These are phyloP conservation scores for Festucalex cinctus DNA, from an alignment of 2,113 vertebrate species.

Conservation along the genomic window DNA sequence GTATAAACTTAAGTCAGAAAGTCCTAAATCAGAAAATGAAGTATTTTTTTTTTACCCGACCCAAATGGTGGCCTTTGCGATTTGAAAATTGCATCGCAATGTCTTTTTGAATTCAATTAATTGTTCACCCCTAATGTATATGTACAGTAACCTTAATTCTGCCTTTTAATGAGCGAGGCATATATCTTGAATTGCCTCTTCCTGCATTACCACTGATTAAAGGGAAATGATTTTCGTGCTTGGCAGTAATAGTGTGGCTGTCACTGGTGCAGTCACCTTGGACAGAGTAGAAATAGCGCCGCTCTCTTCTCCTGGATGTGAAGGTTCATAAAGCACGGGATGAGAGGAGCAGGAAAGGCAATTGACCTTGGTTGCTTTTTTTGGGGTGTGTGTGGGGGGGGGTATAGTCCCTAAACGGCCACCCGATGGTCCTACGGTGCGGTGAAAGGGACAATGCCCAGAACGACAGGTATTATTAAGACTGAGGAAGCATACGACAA, in stretches of 20 bases:
- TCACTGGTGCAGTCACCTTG: conserved; percentile 79
- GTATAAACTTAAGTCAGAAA: too few relatives aligned
- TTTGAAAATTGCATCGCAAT: too few relatives aligned
- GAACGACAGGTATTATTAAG: conserved; percentile 27
- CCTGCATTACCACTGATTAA: neutral
- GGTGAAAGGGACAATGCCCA: conserved; percentile 29
- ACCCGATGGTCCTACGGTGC: conserved; percentile 41
- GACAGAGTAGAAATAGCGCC: conserved; percentile 80
- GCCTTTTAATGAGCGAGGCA: neutral
- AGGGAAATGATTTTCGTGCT: conserved; percentile 11
- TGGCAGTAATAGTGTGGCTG: conserved; percentile 24
- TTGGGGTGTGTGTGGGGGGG: conserved; percentile 13
- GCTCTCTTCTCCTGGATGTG: conserved; percentile 69
- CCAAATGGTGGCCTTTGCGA: too few relatives aligned
- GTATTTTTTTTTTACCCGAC: too few relatives aligned
- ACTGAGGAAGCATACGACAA: conserved; percentile 2
- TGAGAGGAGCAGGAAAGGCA: conserved; percentile 66
- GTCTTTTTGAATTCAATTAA: too few relatives aligned
- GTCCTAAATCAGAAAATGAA: too few relatives aligned
- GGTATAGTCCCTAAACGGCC: conserved; percentile 45
- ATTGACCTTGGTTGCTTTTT: conserved; percentile 75
- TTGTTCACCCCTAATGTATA: too few relatives aligned
- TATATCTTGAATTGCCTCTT: conserved; percentile 1
- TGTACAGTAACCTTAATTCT: too few relatives aligned
- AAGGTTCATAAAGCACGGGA: conserved; percentile 73